Conservation (phyloP, 2,888 invertebrate genomes). For the Branchinecta sandiegonensis region DNA sequence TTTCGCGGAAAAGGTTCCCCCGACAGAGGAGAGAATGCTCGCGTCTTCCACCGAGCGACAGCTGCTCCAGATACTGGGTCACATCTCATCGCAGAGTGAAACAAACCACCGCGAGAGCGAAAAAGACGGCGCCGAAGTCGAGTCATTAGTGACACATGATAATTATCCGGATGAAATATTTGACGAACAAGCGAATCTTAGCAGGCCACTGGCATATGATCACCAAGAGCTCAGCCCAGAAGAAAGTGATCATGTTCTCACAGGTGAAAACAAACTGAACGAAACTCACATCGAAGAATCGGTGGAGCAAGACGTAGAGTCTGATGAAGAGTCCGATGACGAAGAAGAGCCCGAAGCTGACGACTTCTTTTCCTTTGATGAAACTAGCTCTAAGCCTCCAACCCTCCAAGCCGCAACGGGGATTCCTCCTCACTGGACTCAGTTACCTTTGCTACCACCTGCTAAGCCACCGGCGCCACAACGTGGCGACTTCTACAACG, state of each 20-base stretch:
- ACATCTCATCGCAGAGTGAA: neutral
- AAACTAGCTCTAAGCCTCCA: neutral
- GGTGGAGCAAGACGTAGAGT: neutral
- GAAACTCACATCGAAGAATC: neutral
- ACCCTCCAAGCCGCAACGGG: slow-evolving; percentile 10
- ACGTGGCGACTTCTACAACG: slow-evolving; percentile 6
- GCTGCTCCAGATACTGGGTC: slow-evolving; percentile 12
- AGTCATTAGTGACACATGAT: neutral
- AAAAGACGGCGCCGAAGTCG: neutral
- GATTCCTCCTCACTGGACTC: slow-evolving; percentile 3
- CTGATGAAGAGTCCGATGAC: neutral
- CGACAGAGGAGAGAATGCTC: neutral
- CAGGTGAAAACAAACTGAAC: neutral
- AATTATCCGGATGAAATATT: neutral
- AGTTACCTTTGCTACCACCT: slow-evolving; percentile 4
- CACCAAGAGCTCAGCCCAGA: neutral
- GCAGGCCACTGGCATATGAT: no score
- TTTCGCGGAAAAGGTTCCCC: neutral
- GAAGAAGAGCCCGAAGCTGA: slow-evolving; percentile 1
- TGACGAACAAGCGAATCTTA: neutral
- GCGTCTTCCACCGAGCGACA: slow-evolving; percentile 4
- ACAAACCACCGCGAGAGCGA: neutral
- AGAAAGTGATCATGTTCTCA: no score
- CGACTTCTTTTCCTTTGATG: neutral
- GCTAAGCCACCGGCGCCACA: neutral